These are phyloP conservation scores for Corvus cornix DNA, from an alignment of 2,113 vertebrate genomes.

Conservation along the genomic window DNA sequence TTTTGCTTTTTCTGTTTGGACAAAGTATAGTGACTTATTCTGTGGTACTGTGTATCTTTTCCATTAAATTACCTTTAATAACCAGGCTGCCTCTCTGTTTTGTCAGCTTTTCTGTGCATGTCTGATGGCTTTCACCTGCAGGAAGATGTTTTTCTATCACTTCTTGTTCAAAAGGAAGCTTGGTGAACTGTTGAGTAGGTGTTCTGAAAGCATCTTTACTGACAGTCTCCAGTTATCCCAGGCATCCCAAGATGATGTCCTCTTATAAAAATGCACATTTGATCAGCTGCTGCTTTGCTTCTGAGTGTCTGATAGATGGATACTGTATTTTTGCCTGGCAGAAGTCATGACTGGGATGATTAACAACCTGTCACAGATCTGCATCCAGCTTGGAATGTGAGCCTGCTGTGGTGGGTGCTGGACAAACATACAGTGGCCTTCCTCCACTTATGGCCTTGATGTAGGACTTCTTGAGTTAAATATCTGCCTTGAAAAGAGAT, in stretches of 20 bases:
- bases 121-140: not conserved
- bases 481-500: not conserved
- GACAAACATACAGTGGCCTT: not conserved
- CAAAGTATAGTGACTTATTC: not conserved
- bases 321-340: not conserved
- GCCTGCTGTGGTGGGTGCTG: not conserved
- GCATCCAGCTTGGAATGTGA: not conserved
- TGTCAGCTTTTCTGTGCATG: not conserved
- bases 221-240: not conserved
- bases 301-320: not conserved
- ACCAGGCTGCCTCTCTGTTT: not conserved
- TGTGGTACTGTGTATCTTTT: not conserved
- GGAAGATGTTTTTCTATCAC: not conserved
- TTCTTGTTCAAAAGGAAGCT: not conserved
- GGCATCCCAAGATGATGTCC: not conserved
- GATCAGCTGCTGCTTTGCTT: not conserved
- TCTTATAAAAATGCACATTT: not conserved
- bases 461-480: not conserved
- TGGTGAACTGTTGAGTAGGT: not conserved
- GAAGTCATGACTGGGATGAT: not conserved
- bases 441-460: not conserved
- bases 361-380: not conserved
- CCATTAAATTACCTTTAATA: conserved; percentile 20
- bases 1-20: not conserved
- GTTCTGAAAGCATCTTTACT: not conserved